Base-by-base conservation (phyloP, 1,140 invertebrate species). In the Adoxophyes honmai region DNA sequence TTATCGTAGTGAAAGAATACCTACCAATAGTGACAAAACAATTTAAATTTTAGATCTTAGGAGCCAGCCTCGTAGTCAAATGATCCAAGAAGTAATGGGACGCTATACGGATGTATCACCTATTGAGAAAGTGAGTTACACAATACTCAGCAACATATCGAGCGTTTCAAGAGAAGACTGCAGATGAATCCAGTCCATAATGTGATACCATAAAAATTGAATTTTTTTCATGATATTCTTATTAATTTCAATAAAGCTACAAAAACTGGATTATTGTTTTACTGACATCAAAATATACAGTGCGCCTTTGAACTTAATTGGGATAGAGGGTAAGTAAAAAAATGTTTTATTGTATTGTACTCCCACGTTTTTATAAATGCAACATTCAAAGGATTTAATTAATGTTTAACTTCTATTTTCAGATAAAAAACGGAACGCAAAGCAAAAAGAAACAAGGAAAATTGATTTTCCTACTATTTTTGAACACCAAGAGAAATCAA, bases 271-370 rank as follows among this genome's bases (percentile, higher is more conserved):
- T 28, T n/a, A n/a, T n/a, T 28, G 21, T 28, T 28, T 28, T 28
- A 28, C 21, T 28, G 2, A 28, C 6, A 28, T 3, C 6, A 28
- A 28, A 28, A 28, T n/a, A n/a, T n/a, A 28, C 21, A 28, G 21
- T 28, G n/a, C n/a, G n/a, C n/a, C n/a, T n/a, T n/a, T n/a, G n/a
- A n/a, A n/a, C n/a, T n/a, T n/a, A n/a, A n/a, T n/a, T n/a, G n/a
- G n/a, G n/a, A n/a, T n/a, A n/a, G n/a, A n/a, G n/a, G n/a, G n/a
- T n/a, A n/a, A n/a, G n/a, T n/a, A n/a, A n/a, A n/a, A n/a, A n/a
- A n/a, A n/a, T n/a, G n/a, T n/a, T n/a, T n/a, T n/a, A n/a, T n/a
- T 72, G 59, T 73, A 75, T 80, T 81, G 79, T 82, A 78, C 79
- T 85, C 78, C 76, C 79, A 81, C 62, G 62, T 66, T 66, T 61